Percentiles rank a stretch among this genome's conserved stretches.
Conservation (phyloP, 2,888 invertebrate genomes). For the Himalopsyche tibetana region DNA sequence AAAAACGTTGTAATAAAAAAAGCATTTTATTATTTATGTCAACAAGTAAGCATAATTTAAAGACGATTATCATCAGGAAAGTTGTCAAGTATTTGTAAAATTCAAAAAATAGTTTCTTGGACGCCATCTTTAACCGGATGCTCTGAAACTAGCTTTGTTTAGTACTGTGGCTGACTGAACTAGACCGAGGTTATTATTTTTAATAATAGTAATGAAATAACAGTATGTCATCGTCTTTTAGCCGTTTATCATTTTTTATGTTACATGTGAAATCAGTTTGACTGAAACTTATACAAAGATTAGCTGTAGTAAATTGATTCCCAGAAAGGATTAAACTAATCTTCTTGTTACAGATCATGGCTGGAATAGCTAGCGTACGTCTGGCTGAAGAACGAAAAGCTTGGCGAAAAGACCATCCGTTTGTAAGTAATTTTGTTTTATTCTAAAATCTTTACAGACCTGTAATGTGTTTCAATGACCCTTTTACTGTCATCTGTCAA, state of each 20-base stretch:
- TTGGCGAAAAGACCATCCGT: slow-evolving; percentile 99
- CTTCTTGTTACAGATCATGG: slow-evolving; percentile 79
- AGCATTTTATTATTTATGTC: too few species aligned
- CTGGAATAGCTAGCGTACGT: slow-evolving; percentile 97
- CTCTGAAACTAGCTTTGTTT: not conserved
- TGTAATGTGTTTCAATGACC: too few species aligned
- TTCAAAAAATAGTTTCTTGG: not conserved
- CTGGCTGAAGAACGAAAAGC: slow-evolving; percentile 98
- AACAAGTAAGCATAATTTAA: too few species aligned
- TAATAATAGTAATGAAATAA: not conserved
- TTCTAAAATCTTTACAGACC: too few species aligned
- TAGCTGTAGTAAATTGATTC: not conserved
- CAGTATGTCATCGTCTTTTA: not conserved
- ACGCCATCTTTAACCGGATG: slow-evolving; percentile 12
- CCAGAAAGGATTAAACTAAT: not conserved
- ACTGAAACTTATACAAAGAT: too few species aligned
- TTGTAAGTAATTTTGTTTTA: slow-evolving; percentile 80
- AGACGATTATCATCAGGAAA: too few species aligned
- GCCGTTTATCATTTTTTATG: too few species aligned
- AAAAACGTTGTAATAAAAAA: too few species aligned
- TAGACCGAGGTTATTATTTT: not conserved
- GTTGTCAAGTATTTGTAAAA: not conserved
- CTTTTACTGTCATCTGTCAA: too few species aligned
- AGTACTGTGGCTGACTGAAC: slow-evolving; percentile 1
- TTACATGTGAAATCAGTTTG: too few species aligned